phyloP scores from a whole-genome alignment of 2,797 vertebrate genomes.

The Eupleurogrammus muticus region DNA sequence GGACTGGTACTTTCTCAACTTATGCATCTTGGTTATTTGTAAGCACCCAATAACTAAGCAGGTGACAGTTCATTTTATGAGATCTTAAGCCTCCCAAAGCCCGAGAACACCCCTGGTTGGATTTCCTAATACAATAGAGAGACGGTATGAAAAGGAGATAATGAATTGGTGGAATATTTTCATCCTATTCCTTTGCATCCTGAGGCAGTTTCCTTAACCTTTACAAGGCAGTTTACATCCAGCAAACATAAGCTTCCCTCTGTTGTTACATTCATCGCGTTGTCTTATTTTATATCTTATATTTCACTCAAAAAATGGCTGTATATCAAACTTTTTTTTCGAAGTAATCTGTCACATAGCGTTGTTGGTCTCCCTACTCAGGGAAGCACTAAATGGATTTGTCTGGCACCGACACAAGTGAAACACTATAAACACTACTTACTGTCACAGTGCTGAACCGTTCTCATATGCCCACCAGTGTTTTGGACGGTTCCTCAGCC shows the following conservation, averaged over 20 bases:
- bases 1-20: slow-evolving; percentile 77
- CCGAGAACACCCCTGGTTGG: slow-evolving; percentile 73
- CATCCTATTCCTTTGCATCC: slow-evolving; percentile 63
- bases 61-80: slow-evolving; percentile 86
- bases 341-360: slow-evolving; percentile 29
- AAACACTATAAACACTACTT: slow-evolving; percentile 43
- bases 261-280: not conserved
- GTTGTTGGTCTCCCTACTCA: slow-evolving; percentile 29
- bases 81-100: slow-evolving; percentile 82
- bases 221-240: slow-evolving; percentile 46
- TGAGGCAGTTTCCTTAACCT: slow-evolving; percentile 56
- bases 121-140: slow-evolving; percentile 75
- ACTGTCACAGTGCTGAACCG: slow-evolving; percentile 43
- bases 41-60: slow-evolving; percentile 84
- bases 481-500: slow-evolving; percentile 57
- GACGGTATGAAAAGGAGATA: slow-evolving; percentile 72
- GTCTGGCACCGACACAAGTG: slow-evolving; percentile 44
- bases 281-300: not conserved
- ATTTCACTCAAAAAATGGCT: slow-evolving; percentile 10
- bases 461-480: slow-evolving; percentile 45
- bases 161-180: slow-evolving; percentile 76
- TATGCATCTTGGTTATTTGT: slow-evolving; percentile 84
- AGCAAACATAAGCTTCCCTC: slow-evolving; percentile 35
- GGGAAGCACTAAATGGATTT: slow-evolving; percentile 54
- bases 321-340: slow-evolving; percentile 9